Evolutionary conservation across 2,888 invertebrate species (phyloP).

Genomic region (Hofmannophila pseudospretella): DNA sequence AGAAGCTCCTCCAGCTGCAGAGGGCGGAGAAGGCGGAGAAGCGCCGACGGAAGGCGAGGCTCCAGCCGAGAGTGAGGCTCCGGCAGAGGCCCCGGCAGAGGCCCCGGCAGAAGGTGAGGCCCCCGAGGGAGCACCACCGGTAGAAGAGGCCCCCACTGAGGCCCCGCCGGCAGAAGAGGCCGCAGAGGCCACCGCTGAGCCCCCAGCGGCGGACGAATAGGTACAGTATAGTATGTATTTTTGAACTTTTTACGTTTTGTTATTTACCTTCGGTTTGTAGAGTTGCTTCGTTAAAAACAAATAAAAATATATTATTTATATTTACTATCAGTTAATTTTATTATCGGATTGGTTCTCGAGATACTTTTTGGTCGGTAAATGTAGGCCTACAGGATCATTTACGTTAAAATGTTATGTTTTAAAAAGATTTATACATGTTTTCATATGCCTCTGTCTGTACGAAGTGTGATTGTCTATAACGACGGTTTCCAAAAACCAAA

Average conservation of each 20-base stretch:
- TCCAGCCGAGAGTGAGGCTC: slow-evolving; percentile 12
- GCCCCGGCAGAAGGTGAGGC: slow-evolving; percentile 14
- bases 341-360: too few relatives aligned
- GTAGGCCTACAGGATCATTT: too few relatives aligned
- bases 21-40: slow-evolving; percentile 16
- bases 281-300: slow-evolving; percentile 17
- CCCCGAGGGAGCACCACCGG: slow-evolving; percentile 7
- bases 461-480: too few relatives aligned
- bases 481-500: too few relatives aligned
- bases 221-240: background rate
- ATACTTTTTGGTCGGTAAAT: too few relatives aligned
- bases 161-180: slow-evolving; percentile 13
- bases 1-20: slow-evolving; percentile 13
- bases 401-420: too few relatives aligned
- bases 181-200: slow-evolving; percentile 1
- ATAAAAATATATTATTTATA: slow-evolving; percentile 3
- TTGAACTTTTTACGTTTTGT: slow-evolving; percentile 7
- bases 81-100: slow-evolving; percentile 8
- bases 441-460: too few relatives aligned
- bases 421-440: too few relatives aligned
- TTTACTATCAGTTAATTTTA: too few relatives aligned
- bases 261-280: slow-evolving; percentile 12
- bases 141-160: slow-evolving; percentile 6
- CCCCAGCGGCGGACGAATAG: background rate
- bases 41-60: slow-evolving; percentile 13